These are phyloP conservation scores for Paralinhomoeus sp. DNA, from an alignment of 2,888 invertebrate genomes.

Conservation along the genomic window DNA sequence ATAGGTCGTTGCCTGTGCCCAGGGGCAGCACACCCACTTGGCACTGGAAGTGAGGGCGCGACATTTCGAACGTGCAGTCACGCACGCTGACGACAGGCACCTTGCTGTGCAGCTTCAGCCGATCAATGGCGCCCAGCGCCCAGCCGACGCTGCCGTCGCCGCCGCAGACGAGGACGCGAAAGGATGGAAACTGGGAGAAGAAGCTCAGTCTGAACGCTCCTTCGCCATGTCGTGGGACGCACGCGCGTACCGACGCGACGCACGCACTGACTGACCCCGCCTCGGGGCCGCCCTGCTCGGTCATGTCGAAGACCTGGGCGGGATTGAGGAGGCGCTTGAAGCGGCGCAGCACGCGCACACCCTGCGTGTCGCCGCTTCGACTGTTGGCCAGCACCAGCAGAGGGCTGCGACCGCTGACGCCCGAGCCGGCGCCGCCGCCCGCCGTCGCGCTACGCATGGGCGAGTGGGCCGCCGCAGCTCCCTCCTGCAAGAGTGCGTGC, in stretches of 20 bases:
- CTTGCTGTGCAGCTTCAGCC: slow-evolving; percentile 50
- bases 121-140: slow-evolving; percentile 87
- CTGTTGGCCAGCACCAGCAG: slow-evolving; percentile 90
- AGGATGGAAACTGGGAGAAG: slow-evolving; percentile 80
- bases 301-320: slow-evolving; percentile 88
- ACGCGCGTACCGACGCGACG: too few species aligned
- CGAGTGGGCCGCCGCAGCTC: too few species aligned
- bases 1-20: too few species aligned
- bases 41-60: slow-evolving; percentile 40
- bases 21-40: slow-evolving; percentile 83
- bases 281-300: slow-evolving; percentile 53
- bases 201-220: slow-evolving; percentile 42
- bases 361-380: slow-evolving; percentile 91
- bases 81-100: slow-evolving; percentile 6
- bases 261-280: slow-evolving; percentile 49
- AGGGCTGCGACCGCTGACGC: slow-evolving; percentile 31
- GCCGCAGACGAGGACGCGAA: slow-evolving; percentile 82
- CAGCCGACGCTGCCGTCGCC: slow-evolving; percentile 94
- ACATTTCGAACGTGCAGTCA: too few species aligned
- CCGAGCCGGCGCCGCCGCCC: background rate
- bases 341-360: slow-evolving; percentile 72
- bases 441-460: background rate
- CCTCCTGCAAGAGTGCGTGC: too few species aligned
- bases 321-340: slow-evolving; percentile 87
- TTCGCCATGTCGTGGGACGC: background rate